Evolutionary conservation across 2,797 vertebrate genomes (phyloP), one percentile per base, ranked within the genome.

Genomic region (Moxostoma hubbsi): DNA sequence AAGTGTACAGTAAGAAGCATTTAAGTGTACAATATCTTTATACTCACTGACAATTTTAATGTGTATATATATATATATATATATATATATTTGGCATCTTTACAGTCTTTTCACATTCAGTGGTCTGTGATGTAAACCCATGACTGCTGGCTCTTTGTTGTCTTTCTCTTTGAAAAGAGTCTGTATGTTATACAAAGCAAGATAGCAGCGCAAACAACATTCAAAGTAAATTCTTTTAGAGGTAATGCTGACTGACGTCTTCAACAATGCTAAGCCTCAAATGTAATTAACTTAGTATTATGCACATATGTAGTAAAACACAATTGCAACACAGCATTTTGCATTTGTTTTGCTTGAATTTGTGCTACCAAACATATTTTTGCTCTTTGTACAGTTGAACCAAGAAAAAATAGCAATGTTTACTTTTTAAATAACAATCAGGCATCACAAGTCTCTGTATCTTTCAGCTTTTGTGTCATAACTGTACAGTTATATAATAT

Each of bases 91-190:
- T 91, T 89, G 85, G 84, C 81, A 82, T 89, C 83, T 87, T 81
- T 82, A 85, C 86, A 66, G 69, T 87, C 85, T 86, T 84, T 89
- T 73, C 82, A 94, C 93, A 94, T 94, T 94, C 93, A 93, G 87
- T 88, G 90, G 93, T 94, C 93, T 92, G 88, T 90, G 87, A 92
- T 92, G 92, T 93, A 93, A 93, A 94, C 92, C 69, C 77, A 91
- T 88, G 75, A 87, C 83, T 79, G 82, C 71, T 73, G 82, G 75
- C 80, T 85, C 82, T 70, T 87, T 79, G 45, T 76, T 81, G 59
- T 66, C 4, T 49, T 61, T 69, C 63, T 47, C 75, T 69, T 81
- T 86, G 4, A 59, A 77, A 83, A 83, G 65, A 62, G 81, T 86
- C 82, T 70, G 70, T 83, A 84, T 66, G 18, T 83, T 59, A 81